phyloP scores from a whole-genome alignment of 2,113 vertebrate species.

The Pachypanchax playfairii region DNA sequence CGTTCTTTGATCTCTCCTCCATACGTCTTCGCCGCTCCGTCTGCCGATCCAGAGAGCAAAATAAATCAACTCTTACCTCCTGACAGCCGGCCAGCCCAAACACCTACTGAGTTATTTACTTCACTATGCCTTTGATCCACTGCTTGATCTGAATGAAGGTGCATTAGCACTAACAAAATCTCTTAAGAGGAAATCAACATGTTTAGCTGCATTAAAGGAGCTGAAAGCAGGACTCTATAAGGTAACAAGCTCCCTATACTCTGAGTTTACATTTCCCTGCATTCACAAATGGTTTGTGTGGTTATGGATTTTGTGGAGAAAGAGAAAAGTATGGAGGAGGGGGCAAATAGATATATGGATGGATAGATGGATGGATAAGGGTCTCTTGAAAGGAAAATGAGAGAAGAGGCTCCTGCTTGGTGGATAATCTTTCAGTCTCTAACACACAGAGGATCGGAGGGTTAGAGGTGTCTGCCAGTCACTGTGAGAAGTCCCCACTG shows the following conservation, averaged over 20 bases:
- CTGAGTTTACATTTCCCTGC: background rate
- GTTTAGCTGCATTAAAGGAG: constrained; percentile 36
- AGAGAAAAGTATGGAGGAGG: constrained; percentile 5
- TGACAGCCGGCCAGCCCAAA: constrained; percentile 36
- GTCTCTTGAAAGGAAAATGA: background rate
- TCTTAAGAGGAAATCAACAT: constrained; percentile 4
- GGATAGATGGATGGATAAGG: background rate
- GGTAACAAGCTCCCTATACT: background rate
- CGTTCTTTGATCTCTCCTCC: constrained; percentile 39
- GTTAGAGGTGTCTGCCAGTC: constrained; percentile 65
- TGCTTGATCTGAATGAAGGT: constrained; percentile 22
- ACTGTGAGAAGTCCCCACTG: constrained; percentile 42
- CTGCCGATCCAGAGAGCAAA: constrained; percentile 26
- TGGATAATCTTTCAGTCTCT: constrained; percentile 58
- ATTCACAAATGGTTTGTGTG: constrained; percentile 45
- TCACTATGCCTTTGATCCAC: constrained; percentile 32
- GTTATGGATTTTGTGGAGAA: constrained; percentile 51
- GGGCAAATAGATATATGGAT: background rate
- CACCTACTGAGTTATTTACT: constrained; percentile 58
- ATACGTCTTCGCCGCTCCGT: constrained; percentile 9
- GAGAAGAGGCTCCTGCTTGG: constrained; percentile 1
- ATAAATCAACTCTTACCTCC: constrained; percentile 51
- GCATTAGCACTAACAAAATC: constrained; percentile 23
- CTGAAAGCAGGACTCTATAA: constrained; percentile 34
- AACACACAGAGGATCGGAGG: constrained; percentile 48